Conservation (phyloP, 2,113 vertebrate species). For the Zingel zingel region DNA sequence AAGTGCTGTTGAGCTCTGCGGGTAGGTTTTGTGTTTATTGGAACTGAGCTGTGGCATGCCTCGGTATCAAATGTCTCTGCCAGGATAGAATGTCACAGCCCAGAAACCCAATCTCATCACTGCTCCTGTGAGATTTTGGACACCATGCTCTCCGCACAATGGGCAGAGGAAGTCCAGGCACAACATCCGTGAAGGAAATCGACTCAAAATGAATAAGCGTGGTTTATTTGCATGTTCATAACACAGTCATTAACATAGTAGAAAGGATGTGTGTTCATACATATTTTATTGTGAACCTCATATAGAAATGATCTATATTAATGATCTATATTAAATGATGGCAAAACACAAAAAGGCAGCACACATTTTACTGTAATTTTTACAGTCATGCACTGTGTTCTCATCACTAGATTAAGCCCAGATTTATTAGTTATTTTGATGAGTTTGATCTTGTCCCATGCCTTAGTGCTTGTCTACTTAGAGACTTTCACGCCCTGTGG, state of each 20-base stretch:
- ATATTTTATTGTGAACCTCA: constrained; percentile 1
- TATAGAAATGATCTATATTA: not conserved
- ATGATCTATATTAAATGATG: too few relatives aligned
- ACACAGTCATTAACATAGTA: constrained; percentile 23
- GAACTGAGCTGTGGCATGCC: constrained; percentile 62
- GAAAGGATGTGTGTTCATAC: constrained; percentile 7
- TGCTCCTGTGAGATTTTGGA: constrained; percentile 45
- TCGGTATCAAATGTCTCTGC: constrained; percentile 62
- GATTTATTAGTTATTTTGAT: constrained; percentile 31
- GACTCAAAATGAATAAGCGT: constrained; percentile 40
- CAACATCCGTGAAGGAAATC: constrained; percentile 63
- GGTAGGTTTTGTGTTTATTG: constrained; percentile 65
- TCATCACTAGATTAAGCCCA: constrained; percentile 39
- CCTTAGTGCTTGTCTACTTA: constrained; percentile 29
- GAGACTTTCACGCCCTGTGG: constrained; percentile 57
- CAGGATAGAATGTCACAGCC: constrained; percentile 59
- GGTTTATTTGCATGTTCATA: constrained; percentile 61
- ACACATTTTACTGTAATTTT: not conserved
- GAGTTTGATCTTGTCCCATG: constrained; percentile 36
- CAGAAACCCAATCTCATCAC: constrained; percentile 62
- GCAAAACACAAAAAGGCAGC: not conserved
- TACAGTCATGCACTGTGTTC: not conserved
- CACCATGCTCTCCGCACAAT: constrained; percentile 9
- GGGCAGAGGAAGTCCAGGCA: constrained; percentile 61
- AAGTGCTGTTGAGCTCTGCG: constrained; percentile 42